Evolutionary conservation across 2,888 invertebrate genomes (phyloP), one percentile per base, ranked within the genome.

Genomic region (Phragmatobia fuliginosa): DNA sequence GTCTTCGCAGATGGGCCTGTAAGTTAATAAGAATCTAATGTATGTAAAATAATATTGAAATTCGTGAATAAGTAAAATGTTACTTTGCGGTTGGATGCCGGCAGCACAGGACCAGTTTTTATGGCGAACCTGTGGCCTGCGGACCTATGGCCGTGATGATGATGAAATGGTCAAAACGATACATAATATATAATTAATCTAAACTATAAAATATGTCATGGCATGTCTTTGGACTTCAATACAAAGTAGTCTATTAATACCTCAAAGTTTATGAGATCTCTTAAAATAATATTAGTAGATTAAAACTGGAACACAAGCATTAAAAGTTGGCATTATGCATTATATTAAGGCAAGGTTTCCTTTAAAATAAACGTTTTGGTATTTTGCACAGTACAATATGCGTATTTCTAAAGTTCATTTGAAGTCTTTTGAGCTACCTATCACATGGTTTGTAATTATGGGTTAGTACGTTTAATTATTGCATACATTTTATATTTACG

Each of bases 391-490:
- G 64, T 41, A 49, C n/a, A 62, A 69, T 74, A 3, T 70, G 5
- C n/a, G 1, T 41, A 38, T 41, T 32, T 65, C 33, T 36, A 73
- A 68, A 67, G 68, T 70, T 72, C 70, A 68, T 76, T 70, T 67
- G 70, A 73, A 74, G 67, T 79, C 73, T 73, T 75, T 64, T 75
- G 68, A 78, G 77, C 77, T 81, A 49, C 45, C 7, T 45, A 83
- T 82, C 81, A 83, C 80, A 84, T 76, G 76, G 81, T 83, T 81
- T 80, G 79, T 79, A 93, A 93, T 93, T 93, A 92, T 87, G 87
- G 88, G 87, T 89, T 89, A 83, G 81, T 78, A 83, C 82, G 81
- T 90, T 91, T 91, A 92, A 93, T 94, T 93, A 92, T 88, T 88
- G 86, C 86, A 85, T 89, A 80, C 81, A 88, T 90, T 91, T 90